A percentile compares a stretch with the other conserved stretches of the same genome.
Evolutionary conservation across 2,888 invertebrate species (phyloP).

Genomic region (Acrobasis suavella): DNA sequence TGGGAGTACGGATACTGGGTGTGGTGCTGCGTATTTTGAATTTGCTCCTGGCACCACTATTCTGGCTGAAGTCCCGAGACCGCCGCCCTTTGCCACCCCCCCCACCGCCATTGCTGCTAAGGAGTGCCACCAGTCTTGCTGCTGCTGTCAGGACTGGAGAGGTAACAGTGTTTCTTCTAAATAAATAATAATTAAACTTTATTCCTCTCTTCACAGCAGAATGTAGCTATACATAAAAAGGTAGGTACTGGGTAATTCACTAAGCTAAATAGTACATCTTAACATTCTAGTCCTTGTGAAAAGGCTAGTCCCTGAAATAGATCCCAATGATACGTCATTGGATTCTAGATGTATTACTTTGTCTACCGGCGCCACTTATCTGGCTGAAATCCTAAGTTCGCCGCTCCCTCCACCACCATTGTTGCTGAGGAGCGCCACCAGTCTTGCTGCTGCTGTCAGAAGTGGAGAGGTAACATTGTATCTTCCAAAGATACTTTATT

Average conservation of each 20-base stretch:
- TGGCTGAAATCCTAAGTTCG: conserved; percentile 55
- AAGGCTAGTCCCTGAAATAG: too few relatives aligned
- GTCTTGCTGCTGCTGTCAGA: too few relatives aligned
- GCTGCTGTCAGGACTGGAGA: conserved; percentile 81
- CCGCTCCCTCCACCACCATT: conserved; percentile 70
- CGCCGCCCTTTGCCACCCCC: conserved; percentile 56
- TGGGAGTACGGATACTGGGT: conserved; percentile 67
- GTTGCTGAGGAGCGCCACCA: conserved; percentile 79
- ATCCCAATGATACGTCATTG: too few relatives aligned
- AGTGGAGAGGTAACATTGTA: too few relatives aligned
- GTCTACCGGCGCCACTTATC: conserved; percentile 63
- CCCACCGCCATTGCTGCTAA: conserved; percentile 73
- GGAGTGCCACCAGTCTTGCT: conserved; percentile 83
- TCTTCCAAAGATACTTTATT: too few relatives aligned
- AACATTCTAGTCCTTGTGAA: too few relatives aligned
- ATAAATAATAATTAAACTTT: too few relatives aligned
- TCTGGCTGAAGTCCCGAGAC: conserved; percentile 56
- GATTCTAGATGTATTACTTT: conserved; percentile 64
- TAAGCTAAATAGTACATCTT: too few relatives aligned
- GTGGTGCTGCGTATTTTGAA: conserved; percentile 63
- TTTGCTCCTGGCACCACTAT: conserved; percentile 60
- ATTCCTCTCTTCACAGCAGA: too few relatives aligned
- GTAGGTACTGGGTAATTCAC: too few relatives aligned
- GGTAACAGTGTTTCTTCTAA: conserved; percentile 51
- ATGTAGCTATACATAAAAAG: too few relatives aligned